Evolutionary conservation across 2,113 vertebrate species (phyloP).

Genomic region (Engystomops pustulosus): DNA sequence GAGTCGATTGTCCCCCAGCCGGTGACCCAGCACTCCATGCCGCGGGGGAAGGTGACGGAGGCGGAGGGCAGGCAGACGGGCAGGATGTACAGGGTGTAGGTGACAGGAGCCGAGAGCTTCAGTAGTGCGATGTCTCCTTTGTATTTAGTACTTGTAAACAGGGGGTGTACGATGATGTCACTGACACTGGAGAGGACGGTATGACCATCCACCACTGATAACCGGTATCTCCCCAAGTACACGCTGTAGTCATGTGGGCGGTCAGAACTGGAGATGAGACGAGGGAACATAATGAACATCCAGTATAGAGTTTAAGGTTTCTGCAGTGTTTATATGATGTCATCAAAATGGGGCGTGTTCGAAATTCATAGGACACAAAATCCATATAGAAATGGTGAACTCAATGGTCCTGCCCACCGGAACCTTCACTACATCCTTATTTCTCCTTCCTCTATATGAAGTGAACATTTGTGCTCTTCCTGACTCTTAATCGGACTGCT

Average conservation of each 20-base stretch:
- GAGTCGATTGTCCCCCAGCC: constrained; percentile 68
- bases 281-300: neutral
- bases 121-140: neutral
- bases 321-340: too few relatives aligned
- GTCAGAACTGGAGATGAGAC: neutral
- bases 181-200: neutral
- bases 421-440: too few relatives aligned
- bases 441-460: too few relatives aligned
- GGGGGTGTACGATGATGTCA: constrained; percentile 5
- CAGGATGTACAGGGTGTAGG: too few relatives aligned
- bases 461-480: too few relatives aligned
- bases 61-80: neutral
- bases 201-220: neutral
- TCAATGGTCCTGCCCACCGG: too few relatives aligned
- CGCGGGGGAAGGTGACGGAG: neutral
- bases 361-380: too few relatives aligned
- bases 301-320: too few relatives aligned
- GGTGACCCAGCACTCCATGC: constrained; percentile 11
- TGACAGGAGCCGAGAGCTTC: too few relatives aligned
- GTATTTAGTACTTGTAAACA: neutral
- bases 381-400: too few relatives aligned
- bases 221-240: neutral
- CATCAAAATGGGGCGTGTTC: too few relatives aligned
- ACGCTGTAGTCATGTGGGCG: neutral
- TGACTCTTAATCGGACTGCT: too few relatives aligned